A percentile compares a stretch with the other conserved stretches of the same genome.
These are phyloP conservation scores for Perca fluviatilis DNA, from an alignment of 2,113 vertebrate genomes.

Conservation along the genomic window DNA sequence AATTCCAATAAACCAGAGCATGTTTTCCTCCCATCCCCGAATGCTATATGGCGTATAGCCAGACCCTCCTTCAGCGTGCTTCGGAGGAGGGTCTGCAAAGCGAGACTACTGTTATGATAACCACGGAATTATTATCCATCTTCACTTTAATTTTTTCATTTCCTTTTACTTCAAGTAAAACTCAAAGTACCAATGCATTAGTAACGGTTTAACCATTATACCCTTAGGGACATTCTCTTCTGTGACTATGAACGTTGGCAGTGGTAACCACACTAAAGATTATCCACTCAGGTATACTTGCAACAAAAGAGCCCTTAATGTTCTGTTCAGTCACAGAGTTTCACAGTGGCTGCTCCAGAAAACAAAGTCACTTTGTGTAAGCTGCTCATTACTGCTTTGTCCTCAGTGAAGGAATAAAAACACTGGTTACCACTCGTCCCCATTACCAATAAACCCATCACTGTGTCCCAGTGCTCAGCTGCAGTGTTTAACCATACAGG, in stretches of 20 bases:
- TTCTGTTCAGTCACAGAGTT: neutral
- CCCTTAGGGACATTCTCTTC: neutral
- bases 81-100: no score
- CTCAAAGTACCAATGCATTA: neutral
- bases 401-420: constrained; percentile 17
- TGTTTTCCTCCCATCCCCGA: no score
- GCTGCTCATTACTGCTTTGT: constrained; percentile 13
- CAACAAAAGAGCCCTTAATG: neutral
- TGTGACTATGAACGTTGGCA: neutral
- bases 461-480: constrained; percentile 2
- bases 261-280: neutral
- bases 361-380: constrained; percentile 22
- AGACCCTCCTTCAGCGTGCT: no score
- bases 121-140: neutral
- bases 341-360: constrained; percentile 16
- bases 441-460: constrained; percentile 7
- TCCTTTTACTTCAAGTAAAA: neutral
- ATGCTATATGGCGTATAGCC: no score
- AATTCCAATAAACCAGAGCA: no score
- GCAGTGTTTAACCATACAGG: constrained; percentile 2
- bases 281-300: neutral
- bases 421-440: neutral
- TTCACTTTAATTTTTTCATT: neutral
- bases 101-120: no score
- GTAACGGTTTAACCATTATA: neutral